Conservation (phyloP, 2,888 invertebrate genomes). For the Opisthograptis luteolata region DNA sequence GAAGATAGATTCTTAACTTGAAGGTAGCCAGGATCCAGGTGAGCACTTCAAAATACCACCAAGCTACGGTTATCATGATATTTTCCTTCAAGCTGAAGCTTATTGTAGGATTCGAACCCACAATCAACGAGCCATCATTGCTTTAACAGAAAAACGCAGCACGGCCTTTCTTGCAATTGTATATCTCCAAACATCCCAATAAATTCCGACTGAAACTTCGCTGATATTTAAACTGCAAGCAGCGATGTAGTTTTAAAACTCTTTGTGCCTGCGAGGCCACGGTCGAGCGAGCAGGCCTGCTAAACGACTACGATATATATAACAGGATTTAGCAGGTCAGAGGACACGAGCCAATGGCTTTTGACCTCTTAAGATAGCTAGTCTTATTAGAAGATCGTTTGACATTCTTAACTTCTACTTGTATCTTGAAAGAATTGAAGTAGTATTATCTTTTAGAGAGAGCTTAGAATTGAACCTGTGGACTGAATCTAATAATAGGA, state of each 20-base stretch:
- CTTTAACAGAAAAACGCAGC: not conserved
- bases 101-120: no score
- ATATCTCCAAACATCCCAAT: constrained; percentile 5
- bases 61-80: no score
- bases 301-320: constrained; percentile 47
- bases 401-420: constrained; percentile 21
- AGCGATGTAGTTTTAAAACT: constrained; percentile 42
- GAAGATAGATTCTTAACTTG: no score
- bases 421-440: not conserved
- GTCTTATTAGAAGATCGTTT: constrained; percentile 33
- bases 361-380: constrained; percentile 47
- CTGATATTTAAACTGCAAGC: constrained; percentile 27
- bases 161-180: constrained; percentile 1
- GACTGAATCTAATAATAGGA: no score
- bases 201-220: constrained; percentile 22
- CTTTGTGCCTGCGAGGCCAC: constrained; percentile 37
- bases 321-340: constrained; percentile 56
- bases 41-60: no score
- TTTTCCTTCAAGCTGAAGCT: no score
- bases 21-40: no score
- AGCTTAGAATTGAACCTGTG: no score
- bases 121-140: no score
- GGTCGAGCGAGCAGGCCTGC: constrained; percentile 43
- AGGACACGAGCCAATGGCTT: constrained; percentile 41
- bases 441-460: no score